Base-by-base conservation (phyloP, 1,140 invertebrate genomes). In the Caerostris darwini region DNA sequence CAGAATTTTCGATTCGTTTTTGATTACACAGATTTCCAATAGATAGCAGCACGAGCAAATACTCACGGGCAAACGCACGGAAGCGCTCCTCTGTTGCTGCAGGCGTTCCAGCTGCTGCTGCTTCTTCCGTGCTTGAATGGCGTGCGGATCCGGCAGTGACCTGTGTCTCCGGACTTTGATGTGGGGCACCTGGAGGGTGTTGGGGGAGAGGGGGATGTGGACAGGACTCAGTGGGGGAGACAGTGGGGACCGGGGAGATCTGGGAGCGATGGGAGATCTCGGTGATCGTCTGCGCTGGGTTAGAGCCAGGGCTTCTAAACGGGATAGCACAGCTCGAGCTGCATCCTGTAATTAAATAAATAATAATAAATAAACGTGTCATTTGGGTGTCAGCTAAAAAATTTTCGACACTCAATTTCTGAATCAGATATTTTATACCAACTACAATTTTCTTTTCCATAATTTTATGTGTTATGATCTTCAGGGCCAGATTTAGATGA, bases 1-100 rank as follows among this genome's bases (percentile, higher is more conserved):
- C 34, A 34, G 34, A 7, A 64, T 64, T 64, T 64, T 64, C 3
- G 12, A 14, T 64, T 14, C 4, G 2, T 12, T 64, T 12, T 64
- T 64, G 4, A 14, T 4, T 64, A 17, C 59, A 61, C 10, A 0
- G 59, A 61, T 34, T 34, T 5, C 6, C 53, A 6, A 89, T 6
- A 94, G 82, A 83, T 69, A 56, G 14, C 81, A 85, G 71, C 77
- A 91, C 57, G 19, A 91, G 5, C 17, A 58, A 58, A 88, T 5
- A 94, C 93, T 94, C 83, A 95, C 95, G 56, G 94, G 95, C 12
- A 95, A 50, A 7, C 95, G 81, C 14, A 95, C 94, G 17, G 95
- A 95, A 69, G 94, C 92, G 53, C 94, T 95, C 67, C 95, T 77
- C 19, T 95, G 95, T 53, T 94, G 95, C 7, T 88, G 86, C 7